Conservation (phyloP, 2,797 vertebrate genomes). For the Sebastes goodei region DNA sequence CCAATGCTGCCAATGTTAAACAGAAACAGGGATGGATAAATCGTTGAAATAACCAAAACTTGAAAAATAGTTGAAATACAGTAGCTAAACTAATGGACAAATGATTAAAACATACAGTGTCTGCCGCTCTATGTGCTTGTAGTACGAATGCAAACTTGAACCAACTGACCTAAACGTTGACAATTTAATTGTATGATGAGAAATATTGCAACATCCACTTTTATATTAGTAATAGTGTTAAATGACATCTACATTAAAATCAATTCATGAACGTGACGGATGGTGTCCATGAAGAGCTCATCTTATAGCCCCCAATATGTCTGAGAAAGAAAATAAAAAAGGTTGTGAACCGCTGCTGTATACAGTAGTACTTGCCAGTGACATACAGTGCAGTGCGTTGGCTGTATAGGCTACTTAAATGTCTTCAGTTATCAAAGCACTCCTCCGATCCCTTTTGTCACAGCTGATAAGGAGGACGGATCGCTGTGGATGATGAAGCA, state of each 20-base stretch:
- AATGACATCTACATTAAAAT: neutral
- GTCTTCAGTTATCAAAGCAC: slow-evolving; percentile 13
- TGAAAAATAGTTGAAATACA: neutral
- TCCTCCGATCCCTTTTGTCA: slow-evolving; percentile 36
- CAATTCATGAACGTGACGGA: neutral
- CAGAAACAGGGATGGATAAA: neutral
- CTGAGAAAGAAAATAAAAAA: neutral
- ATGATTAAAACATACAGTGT: neutral
- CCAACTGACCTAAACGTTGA: neutral
- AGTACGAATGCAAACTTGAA: too few relatives aligned
- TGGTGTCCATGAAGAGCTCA: neutral
- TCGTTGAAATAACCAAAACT: fast-evolving
- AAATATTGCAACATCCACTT: neutral
- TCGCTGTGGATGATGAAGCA: slow-evolving; percentile 67
- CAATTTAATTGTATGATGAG: neutral
- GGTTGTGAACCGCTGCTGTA: neutral
- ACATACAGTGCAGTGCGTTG: neutral
- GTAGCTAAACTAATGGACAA: neutral
- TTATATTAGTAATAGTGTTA: neutral
- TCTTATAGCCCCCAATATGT: neutral
- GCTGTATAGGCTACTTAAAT: neutral
- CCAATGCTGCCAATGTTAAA: too few relatives aligned
- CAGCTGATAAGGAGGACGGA: slow-evolving; percentile 48
- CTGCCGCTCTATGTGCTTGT: neutral
- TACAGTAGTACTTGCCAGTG: neutral